A percentile compares a stretch with the other conserved stretches of the same genome.
Evolutionary conservation across 2,888 invertebrate genomes (phyloP).

Genomic region (Caenorhabditis auriculariae): DNA sequence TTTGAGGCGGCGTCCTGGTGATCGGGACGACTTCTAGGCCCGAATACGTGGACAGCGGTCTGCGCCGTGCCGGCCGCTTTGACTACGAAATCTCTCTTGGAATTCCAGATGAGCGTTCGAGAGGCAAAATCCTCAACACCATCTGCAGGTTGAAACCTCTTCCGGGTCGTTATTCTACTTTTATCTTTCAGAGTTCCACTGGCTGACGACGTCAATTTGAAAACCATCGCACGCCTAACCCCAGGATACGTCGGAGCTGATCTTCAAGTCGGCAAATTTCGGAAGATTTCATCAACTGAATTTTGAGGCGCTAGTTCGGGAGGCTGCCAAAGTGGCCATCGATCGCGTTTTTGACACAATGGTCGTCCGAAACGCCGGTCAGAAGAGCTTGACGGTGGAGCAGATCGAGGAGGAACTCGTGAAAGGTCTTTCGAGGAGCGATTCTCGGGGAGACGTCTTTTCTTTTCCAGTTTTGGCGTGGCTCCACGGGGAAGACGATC

Average conservation of each 20-base stretch:
- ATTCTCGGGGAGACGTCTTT: not conserved
- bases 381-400: slow-evolving; percentile 35
- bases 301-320: slow-evolving; percentile 72
- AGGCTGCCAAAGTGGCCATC: slow-evolving; percentile 85
- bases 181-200: slow-evolving; percentile 70
- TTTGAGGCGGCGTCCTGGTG: slow-evolving; percentile 66
- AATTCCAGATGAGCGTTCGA: slow-evolving; percentile 83
- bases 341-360: slow-evolving; percentile 69
- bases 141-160: slow-evolving; percentile 41
- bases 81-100: slow-evolving; percentile 77
- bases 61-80: slow-evolving; percentile 69
- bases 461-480: slow-evolving; percentile 43
- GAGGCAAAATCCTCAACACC: slow-evolving; percentile 66
- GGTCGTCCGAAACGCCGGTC: slow-evolving; percentile 28
- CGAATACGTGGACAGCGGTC: slow-evolving; percentile 86
- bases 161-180: not conserved
- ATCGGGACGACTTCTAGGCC: slow-evolving; percentile 94
- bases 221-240: slow-evolving; percentile 78
- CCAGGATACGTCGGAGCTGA: slow-evolving; percentile 94
- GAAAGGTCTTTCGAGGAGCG: slow-evolving; percentile 19
- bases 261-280: slow-evolving; percentile 29
- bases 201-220: slow-evolving; percentile 74
- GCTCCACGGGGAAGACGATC: slow-evolving; percentile 51
- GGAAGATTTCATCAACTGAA: not conserved
- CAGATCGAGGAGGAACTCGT: slow-evolving; percentile 46